Evolutionary conservation across 2,113 vertebrate genomes (phyloP), one percentile per base, ranked within the genome.

Genomic region (Dolichotis patagonum): DNA sequence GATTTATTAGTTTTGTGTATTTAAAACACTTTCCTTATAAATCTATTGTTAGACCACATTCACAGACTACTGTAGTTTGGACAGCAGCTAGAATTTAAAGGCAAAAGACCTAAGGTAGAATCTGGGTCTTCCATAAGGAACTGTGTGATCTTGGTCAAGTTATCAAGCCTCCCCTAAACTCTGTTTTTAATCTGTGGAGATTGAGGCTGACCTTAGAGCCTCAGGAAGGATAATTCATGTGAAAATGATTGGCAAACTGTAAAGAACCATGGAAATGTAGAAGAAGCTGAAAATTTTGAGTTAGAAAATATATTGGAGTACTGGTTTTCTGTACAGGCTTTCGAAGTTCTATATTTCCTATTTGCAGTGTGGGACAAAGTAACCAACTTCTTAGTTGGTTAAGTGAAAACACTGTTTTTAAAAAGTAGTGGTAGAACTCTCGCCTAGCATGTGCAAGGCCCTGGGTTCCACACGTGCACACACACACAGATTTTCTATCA

Each of bases 291-390:
- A 84, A 84, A 60, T 85, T 52, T 32, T 73, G 12, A 77, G 56
- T 63, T 77, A 19, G 43, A 90, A 87, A 88, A 69, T 71, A 30
- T 9, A 91, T 54, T 90, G n/a, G 52, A 84, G 26, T 46, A 14
- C 43, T 92, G 32, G 19, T 54, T 89, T 88, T 38, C 32, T 83
- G 2, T 73, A 30, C 78, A 58, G 41, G 14, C 38, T 75, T 84
- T 84, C n/a, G 71, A 92, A 87, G 65, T 62, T 54, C 32, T 63
- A 9, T 75, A 88, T 78, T 41, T 96, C 43, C 77, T 73, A 4
- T 95, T 92, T 95, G 43, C 28, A 46, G 60, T 71, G 80, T 67
- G 49, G 84, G 46, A 58, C 56, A 81, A 95, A 86, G 46, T 89
- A 86, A 92, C 3, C 9, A 75, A 60, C 32, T 93, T 73, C 32